These are phyloP conservation scores for Cerceris ruficornis DNA, from an alignment of 2,888 invertebrate genomes.

Conservation along the genomic window DNA sequence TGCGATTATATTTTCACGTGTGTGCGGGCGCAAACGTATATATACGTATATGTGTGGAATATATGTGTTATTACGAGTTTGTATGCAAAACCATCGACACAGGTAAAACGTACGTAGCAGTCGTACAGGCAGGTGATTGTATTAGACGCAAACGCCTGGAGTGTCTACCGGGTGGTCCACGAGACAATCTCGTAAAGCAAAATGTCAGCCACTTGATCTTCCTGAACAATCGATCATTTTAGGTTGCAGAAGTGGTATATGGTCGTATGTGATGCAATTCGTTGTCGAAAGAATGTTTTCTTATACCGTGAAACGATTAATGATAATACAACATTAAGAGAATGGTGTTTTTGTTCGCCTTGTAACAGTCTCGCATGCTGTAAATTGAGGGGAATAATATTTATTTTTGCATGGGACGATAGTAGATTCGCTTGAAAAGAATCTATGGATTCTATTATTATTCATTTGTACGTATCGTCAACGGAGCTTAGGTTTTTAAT, in stretches of 20 bases:
- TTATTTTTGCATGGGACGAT: no score
- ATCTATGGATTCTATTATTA: neutral
- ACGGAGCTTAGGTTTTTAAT: neutral
- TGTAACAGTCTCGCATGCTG: neutral
- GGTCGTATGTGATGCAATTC: conserved; percentile 46
- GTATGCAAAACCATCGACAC: conserved; percentile 23
- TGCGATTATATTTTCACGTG: neutral
- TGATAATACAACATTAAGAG: conserved; percentile 36
- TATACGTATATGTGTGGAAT: neutral
- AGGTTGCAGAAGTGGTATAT: conserved; percentile 42
- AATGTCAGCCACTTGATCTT: conserved; percentile 61
- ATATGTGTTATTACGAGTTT: conserved; percentile 10
- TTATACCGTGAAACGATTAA: conserved; percentile 39
- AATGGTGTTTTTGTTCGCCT: conserved; percentile 21
- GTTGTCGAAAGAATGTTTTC: conserved; percentile 34
- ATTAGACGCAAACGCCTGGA: conserved; percentile 52
- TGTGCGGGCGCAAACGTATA: neutral
- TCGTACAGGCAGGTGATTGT: conserved; percentile 24
- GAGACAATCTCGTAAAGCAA: conserved; percentile 45
- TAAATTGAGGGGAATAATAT: neutral
- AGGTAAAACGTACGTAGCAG: conserved; percentile 4
- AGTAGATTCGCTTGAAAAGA: neutral
- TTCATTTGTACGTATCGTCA: neutral
- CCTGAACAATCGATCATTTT: conserved; percentile 61
- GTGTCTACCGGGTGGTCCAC: conserved; percentile 60